Evolutionary conservation across 1,140 invertebrate species (phyloP).

Genomic region (Drosophila oshimai): DNA sequence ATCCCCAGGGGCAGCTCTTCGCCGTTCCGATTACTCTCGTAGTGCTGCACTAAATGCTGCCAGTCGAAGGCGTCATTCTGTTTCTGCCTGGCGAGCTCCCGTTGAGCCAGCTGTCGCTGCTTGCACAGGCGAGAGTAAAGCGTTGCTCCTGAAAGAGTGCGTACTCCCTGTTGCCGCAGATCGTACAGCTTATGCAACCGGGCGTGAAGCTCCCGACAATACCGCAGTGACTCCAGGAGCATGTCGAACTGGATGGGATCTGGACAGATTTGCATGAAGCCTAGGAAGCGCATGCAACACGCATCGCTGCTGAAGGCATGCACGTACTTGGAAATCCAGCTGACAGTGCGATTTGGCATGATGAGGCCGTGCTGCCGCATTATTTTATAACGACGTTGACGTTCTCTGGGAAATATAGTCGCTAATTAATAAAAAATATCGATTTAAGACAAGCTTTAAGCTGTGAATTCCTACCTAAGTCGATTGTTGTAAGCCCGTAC

Average conservation of each 20-base stretch:
- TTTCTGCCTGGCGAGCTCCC: conserved; percentile 83
- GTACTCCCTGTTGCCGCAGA: conserved; percentile 89
- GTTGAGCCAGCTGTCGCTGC: conserved; percentile 83
- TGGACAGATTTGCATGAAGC: conserved; percentile 89
- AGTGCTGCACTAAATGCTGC: conserved; percentile 79
- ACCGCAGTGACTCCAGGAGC: conserved; percentile 89
- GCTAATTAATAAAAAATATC: not conserved
- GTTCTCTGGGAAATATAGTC: conserved; percentile 83
- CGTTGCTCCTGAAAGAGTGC: conserved; percentile 85
- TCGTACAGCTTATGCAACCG: conserved; percentile 87
- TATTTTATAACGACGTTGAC: conserved; percentile 88
- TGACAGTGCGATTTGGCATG: conserved; percentile 86
- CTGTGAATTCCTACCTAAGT: conserved; percentile 40
- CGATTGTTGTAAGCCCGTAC: conserved; percentile 76
- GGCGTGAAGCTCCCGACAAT: conserved; percentile 87
- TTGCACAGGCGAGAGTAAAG: conserved; percentile 87
- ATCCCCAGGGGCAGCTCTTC: conserved; percentile 30
- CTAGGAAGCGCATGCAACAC: conserved; percentile 86
- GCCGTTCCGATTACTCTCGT: conserved; percentile 35
- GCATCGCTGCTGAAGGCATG: conserved; percentile 59
- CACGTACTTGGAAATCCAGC: conserved; percentile 83
- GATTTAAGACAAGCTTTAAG: too few relatives aligned
- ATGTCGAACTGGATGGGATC: conserved; percentile 89
- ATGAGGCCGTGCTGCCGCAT: conserved; percentile 92
- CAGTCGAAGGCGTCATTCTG: conserved; percentile 80